Base-by-base conservation (phyloP, 2,888 invertebrate species). In the Dynastes hyllus region DNA sequence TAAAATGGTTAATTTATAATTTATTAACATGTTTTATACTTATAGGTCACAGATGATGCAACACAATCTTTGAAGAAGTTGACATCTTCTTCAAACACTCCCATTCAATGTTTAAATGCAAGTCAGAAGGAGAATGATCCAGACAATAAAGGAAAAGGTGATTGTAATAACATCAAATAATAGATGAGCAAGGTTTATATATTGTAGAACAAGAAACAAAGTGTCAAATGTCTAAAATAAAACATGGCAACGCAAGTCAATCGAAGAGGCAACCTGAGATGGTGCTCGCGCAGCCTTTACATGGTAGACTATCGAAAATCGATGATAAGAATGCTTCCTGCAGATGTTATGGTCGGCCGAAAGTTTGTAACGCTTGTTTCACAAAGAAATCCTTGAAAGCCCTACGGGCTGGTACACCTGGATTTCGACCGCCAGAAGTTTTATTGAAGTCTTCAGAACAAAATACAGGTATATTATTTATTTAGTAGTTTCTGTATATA, bases 341-440 rank as follows among this genome's bases (percentile, higher is more conserved):
- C 88, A 90, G 90, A 78, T 96, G 96, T 88, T 92, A 90, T 85
- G 94, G 93, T 13, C 92, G 92, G 87, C 90, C 93, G 0, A 91
- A 89, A 86, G 91, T 94, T 50, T 96, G 96, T 88, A 90, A 91
- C 53, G 84, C 91, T n/a, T 95, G 95, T 85, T 86, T 92, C 71
- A 88, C 91, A 58, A 92, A 93, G 84, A 92, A 92, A 81, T 90
- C 91, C 70, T 92, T 94, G 83, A 91, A 92, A 73, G 96, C 96
- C 6, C 93, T 95, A 2, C 90, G 97, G 84, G 97, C 97, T 76
- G 97, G 97, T 81, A 97, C 97, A 65, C 96, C 96, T 76, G 97
- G 97, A 51, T 97, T 95, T 89, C 91, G 97, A 40, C 95, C 97
- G 77, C 97, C 97, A 0, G 97, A 96, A 90, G 95, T 96, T 84